Evolutionary conservation across 1,140 invertebrate genomes (phyloP), one percentile per base, ranked within the genome.

Genomic region (Drosophila insularis): DNA sequence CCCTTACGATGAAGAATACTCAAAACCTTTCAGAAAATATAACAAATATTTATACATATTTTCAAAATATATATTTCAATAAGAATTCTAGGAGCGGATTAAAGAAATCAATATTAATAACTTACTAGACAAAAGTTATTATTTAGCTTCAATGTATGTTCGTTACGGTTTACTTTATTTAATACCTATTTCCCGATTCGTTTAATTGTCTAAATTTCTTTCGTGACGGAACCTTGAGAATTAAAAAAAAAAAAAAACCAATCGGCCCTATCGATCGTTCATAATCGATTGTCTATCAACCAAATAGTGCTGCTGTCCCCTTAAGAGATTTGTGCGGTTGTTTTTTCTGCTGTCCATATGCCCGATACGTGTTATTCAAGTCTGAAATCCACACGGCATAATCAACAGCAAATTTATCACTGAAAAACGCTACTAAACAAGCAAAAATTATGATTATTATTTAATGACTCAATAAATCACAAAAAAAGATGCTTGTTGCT

Each of bases 401-500:
- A 68, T 60, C 43, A 58, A 63, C 53, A 60, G 23, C 23, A 32
- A 39, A 61, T 61, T 74, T 27, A 63, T 56, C 35, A 67, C 37
- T 46, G 40, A 63, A 68, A 64, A 70, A 64, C 21, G 31, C 63
- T 68, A 58, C 58, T 64, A 78, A 85, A 69, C 70, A 78, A 75
- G 81, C 43, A 50, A 68, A 77, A 80, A 80, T 81, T 78, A 86
- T 86, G 74, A 85, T 80, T 78, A 85, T 74, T 85, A 86, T 81
- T 82, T 81, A 85, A 85, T 85, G 81, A 86, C 78, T 85, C 71
- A 85, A 85, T 86, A 86, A 81, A 85, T 85, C 75, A 81, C 70
- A 78, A 35, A 70, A 37, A 27, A 11, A 5, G 32, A 35, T 61
- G 63, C 63, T 43, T 64, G 64, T 59, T 71, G 65, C 75, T 87